Percentiles rank a stretch among this genome's conserved stretches.
phyloP scores from a whole-genome alignment of 2,888 invertebrate species.

The Nephrotoma appendiculata region DNA sequence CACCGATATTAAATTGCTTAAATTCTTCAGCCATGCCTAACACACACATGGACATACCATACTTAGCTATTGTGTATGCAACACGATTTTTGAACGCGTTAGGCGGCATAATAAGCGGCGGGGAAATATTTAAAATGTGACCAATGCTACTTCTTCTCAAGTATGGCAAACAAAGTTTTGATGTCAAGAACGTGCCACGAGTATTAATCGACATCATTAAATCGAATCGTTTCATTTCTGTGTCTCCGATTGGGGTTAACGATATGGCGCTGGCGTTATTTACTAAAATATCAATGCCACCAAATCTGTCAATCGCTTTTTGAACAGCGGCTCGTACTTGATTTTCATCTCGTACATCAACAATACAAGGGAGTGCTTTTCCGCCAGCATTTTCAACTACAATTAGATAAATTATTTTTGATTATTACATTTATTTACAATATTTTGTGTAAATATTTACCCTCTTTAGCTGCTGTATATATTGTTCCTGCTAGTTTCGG shows the following conservation, averaged over 20 bases:
- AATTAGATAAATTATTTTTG: conserved; percentile 29
- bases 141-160: conserved; percentile 76
- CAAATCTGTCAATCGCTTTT: conserved; percentile 61
- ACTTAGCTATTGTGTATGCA: conserved; percentile 97
- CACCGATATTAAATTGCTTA: conserved; percentile 64
- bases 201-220: conserved; percentile 92
- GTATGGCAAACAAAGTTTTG: conserved; percentile 78
- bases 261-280: conserved; percentile 96
- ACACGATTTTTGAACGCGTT: conserved; percentile 83
- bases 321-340: conserved; percentile 52
- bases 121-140: conserved; percentile 90
- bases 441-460: conserved; percentile 25
- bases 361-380: conserved; percentile 61
- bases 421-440: conserved; percentile 38
- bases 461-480: conserved; percentile 63
- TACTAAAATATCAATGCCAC: conserved; percentile 86
- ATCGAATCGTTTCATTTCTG: conserved; percentile 93
- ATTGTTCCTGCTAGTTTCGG: conserved; percentile 44
- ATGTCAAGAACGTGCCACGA: conserved; percentile 86
- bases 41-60: conserved; percentile 98
- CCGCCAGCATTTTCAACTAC: conserved; percentile 70
- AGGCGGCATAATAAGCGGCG: conserved; percentile 79
- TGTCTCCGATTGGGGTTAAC: conserved; percentile 62
- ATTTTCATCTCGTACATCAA: conserved; percentile 66
- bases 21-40: conserved; percentile 95